Evolutionary conservation across 1,140 invertebrate species (phyloP), one percentile per base, ranked within the genome.

Genomic region (Megalopta genalis): DNA sequence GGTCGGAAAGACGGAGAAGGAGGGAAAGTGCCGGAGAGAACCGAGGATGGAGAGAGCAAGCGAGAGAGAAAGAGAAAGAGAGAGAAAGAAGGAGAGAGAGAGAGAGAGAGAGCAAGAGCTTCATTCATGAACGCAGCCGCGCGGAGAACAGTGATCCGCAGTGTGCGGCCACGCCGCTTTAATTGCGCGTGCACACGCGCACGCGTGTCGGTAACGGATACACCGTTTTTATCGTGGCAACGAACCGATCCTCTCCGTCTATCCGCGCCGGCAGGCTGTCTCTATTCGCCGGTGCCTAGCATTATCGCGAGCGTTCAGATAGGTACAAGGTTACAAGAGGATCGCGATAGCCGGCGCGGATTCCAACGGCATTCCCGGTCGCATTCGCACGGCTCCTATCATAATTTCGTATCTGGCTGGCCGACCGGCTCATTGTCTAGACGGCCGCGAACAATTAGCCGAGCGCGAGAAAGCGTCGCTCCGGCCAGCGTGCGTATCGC

Each of bases 111-210:
- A 52, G 49, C 49, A 14, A 52, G 49, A 6, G 84, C 70, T 82
- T 68, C 88, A 89, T 89, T 89, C 88, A 89, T 88, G 84, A 89
- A 76, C 64, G 76, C 79, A 71, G 76, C 62, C 62, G 82, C 70
- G 67, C 80, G 69, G 57, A 64, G 72, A 88, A 86, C 86, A 87
- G 85, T 72, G 87, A 88, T 85, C 77, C 77, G 77, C 71, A 77
- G 81, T 86, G 85, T 87, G 52, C 63, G 81, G 23, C 66, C 62
- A 82, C 84, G 81, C 54, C 69, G 71, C 83, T 88, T 88, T 88
- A 87, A 88, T 88, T 86, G 72, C 85, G 66, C 80, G 77, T 77
- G 73, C 65, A 77, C 77, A 69, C 68, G 79, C 69, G 70, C 76
- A 70, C 76, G 66, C 70, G 71, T 75, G 63, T 83, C 77, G 60